phyloP scores from a whole-genome alignment of 2,113 vertebrate species.

The Gymnarchus niloticus region DNA sequence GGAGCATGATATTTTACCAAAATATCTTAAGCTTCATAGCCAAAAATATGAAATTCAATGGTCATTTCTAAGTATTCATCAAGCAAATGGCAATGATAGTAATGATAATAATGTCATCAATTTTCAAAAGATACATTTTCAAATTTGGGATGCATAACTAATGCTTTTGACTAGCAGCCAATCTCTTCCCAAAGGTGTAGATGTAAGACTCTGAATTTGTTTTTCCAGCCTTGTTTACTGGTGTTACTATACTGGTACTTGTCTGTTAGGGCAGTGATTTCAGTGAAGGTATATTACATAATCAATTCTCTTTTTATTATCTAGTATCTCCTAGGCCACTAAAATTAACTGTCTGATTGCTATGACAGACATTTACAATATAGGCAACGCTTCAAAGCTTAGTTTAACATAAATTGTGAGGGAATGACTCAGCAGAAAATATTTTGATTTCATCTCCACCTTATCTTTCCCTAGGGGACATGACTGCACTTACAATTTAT shows the following conservation, averaged over 20 bases:
- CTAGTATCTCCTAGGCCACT: neutral
- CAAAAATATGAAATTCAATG: neutral
- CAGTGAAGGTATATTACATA: neutral
- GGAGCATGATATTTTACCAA: neutral
- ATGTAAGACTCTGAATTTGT: neutral
- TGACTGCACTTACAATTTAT: neutral
- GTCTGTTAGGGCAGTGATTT: neutral
- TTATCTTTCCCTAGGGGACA: neutral
- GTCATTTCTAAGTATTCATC: too few species aligned
- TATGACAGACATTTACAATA: neutral
- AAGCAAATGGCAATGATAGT: neutral
- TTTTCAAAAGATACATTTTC: neutral
- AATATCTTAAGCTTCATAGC: neutral
- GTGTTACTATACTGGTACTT: neutral
- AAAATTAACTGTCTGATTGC: neutral
- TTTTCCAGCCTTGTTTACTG: neutral
- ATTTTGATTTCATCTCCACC: neutral
- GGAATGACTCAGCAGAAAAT: too few species aligned
- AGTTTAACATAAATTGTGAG: slow-evolving; percentile 2
- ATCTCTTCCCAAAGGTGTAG: neutral
- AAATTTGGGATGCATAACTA: neutral
- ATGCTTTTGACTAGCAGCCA: neutral
- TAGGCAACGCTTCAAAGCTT: neutral
- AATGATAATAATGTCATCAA: neutral
- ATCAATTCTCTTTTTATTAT: neutral